Base-by-base conservation (phyloP, 2,113 vertebrate species). In the Peromyscus californicus region DNA sequence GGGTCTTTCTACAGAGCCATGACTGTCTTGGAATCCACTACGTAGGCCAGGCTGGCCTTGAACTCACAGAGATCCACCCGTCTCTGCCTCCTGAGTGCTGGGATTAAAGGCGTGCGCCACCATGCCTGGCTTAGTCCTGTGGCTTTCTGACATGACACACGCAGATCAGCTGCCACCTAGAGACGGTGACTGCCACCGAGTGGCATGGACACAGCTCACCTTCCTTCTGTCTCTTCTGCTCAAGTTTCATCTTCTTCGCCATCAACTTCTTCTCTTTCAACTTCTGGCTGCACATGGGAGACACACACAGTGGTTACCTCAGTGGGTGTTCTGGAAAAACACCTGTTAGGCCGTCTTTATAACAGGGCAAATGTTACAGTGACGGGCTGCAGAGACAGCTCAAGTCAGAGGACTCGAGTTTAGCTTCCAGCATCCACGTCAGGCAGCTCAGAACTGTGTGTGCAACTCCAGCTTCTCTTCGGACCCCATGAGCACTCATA, bases 211-310 rank as follows among this genome's bases (percentile, higher is more conserved):
- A 85, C 74, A 36, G 96, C 98, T 98, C 93, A 98, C 99, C 99
- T 98, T 98, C 98, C 83, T 91, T 90, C 67, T 98, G 98, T 65
- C 98, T 98, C 96, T 98, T 99, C 97, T 98, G 98, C 39, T 99
- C 98, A 26, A 98, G 97, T 97, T 99, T 99, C 87, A 97, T 98
- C 97, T 99, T 99, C 98, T 99, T 99, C 94, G 98, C 98, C 98
- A 99, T 91, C 86, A 99, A 94, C 96, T 99, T 99, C 98, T 99
- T 99, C 97, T 99, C 99, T 98, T 99, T 99, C 94, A 99, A 98
- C 94, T 99, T 99, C 97, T 99, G 99, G 22, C 99, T 99, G 85
- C 24, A 98, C 98, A 96, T 57, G 61, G 21, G 93, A 95, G 36
- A 97, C 45, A 90, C 0, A 84, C 31, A 72, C 6, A 67, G 51